Conservation (phyloP, 1,140 invertebrate genomes). For the Goniozus legneri region DNA sequence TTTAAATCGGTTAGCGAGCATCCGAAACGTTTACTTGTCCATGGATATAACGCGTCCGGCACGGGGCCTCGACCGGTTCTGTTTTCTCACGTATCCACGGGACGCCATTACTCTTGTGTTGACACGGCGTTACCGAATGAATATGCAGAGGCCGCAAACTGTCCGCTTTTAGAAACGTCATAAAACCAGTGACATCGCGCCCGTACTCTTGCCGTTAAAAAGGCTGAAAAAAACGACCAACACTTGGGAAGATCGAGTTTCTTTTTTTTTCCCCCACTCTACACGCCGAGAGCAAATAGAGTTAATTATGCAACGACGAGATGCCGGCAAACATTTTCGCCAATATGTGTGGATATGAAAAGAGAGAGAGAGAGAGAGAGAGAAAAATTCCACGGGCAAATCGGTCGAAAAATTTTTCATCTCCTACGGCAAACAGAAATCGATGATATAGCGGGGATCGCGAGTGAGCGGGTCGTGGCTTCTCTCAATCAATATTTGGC, state of each 20-base stretch:
- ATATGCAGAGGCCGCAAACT: background rate
- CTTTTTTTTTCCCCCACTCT: no score
- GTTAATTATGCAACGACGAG: no score
- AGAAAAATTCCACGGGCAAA: background rate
- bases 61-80: background rate
- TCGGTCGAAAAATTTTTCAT: background rate
- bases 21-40: background rate
- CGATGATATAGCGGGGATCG: background rate
- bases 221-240: no score
- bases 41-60: background rate
- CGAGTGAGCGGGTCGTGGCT: background rate
- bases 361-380: no score
- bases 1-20: background rate
- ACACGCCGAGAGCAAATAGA: no score
- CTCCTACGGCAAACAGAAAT: no score
- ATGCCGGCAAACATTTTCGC: no score
- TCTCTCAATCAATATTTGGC: constrained; percentile 23
- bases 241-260: no score
- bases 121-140: background rate
- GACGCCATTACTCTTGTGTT: background rate
- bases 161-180: background rate
- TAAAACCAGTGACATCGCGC: background rate
- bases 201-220: no score
- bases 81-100: background rate
- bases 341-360: no score